A percentile compares a stretch with the other conserved stretches of the same genome.
phyloP scores from a whole-genome alignment of 2,113 vertebrate genomes.

The Perca flavescens region DNA sequence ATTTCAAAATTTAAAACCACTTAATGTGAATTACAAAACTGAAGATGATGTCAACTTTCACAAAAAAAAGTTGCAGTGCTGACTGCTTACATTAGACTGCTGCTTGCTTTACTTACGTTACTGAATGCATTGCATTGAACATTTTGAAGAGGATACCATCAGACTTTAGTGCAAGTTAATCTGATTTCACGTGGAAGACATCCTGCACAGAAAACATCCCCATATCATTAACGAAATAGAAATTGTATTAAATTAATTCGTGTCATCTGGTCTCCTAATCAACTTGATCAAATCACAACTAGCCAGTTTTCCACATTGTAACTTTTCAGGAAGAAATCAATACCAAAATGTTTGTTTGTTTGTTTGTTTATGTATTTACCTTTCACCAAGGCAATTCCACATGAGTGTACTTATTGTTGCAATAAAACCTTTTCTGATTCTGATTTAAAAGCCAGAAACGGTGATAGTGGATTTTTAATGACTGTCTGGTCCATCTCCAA shows the following conservation, averaged over 20 bases:
- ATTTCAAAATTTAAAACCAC: constrained; percentile 18
- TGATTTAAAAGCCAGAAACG: not conserved
- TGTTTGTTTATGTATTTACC: not conserved
- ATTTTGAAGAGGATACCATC: too few species aligned
- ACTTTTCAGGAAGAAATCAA: constrained; percentile 30
- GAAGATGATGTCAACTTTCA: not conserved
- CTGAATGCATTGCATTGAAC: too few species aligned
- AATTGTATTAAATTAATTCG: too few species aligned
- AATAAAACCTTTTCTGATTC: too few species aligned
- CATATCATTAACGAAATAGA: too few species aligned
- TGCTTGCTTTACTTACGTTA: too few species aligned
- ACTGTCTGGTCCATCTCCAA: constrained; percentile 9
- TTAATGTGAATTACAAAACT: not conserved
- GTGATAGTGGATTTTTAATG: not conserved
- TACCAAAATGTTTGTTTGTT: not conserved
- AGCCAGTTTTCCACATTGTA: not conserved
- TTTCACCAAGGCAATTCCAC: not conserved
- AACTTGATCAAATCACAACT: constrained; percentile 11
- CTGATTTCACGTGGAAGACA: too few species aligned
- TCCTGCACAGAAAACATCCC: too few species aligned
- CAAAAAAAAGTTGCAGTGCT: not conserved
- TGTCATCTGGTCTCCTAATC: not conserved
- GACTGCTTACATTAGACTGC: too few species aligned
- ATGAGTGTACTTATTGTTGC: not conserved
- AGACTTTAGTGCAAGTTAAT: too few species aligned